These are phyloP conservation scores for Pangasius krempfi DNA, from an alignment of 2,797 vertebrate genomes.

Conservation along the genomic window DNA sequence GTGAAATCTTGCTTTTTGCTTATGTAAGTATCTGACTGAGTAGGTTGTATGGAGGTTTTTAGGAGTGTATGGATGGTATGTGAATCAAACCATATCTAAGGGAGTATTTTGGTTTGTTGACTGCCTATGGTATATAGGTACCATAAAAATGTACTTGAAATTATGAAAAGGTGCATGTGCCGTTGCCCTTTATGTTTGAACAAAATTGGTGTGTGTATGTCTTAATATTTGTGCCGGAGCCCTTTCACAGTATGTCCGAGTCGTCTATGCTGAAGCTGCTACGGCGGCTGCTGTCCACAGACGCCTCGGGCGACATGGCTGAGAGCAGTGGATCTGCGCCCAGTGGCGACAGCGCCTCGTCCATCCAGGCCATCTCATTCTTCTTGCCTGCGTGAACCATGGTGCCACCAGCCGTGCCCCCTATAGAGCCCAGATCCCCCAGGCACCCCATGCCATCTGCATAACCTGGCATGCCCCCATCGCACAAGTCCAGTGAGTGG, in stretches of 20 bases:
- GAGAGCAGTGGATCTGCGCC: slow-evolving; percentile 92
- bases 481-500: slow-evolving; percentile 83
- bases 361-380: slow-evolving; percentile 89
- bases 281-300: slow-evolving; percentile 92
- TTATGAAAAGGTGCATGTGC: background rate
- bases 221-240: slow-evolving; percentile 10
- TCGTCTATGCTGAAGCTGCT: slow-evolving; percentile 99
- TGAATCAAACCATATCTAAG: slow-evolving; percentile 16
- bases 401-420: slow-evolving; percentile 55
- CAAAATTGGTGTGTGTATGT: slow-evolving; percentile 10
- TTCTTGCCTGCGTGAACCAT: slow-evolving; percentile 80
- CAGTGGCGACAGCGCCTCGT: slow-evolving; percentile 89
- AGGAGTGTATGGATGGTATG: background rate
- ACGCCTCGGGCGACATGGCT: slow-evolving; percentile 91
- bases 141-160: background rate
- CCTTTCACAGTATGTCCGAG: slow-evolving; percentile 85
- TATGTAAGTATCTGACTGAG: background rate
- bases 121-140: background rate
- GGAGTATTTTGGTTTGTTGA: background rate
- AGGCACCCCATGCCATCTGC: slow-evolving; percentile 82
- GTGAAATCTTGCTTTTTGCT: background rate
- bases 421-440: slow-evolving; percentile 79
- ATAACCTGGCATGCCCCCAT: slow-evolving; percentile 77
- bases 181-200: background rate
- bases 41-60: background rate